Evolutionary conservation across 2,113 vertebrate genomes (phyloP).

Genomic region (Dicaeum eximium): DNA sequence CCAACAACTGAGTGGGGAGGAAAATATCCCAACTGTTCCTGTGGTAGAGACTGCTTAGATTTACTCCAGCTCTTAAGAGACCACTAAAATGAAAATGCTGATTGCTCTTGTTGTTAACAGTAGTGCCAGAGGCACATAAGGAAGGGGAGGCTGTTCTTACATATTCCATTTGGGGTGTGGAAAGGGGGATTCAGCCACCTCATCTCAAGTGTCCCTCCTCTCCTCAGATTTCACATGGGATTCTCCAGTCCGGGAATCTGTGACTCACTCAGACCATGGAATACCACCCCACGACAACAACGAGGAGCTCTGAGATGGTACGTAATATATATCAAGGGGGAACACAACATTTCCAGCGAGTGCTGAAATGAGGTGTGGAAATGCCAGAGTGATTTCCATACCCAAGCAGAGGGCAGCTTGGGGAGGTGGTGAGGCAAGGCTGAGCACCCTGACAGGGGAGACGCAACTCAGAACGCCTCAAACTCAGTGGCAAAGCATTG

Average conservation of each 20-base stretch:
- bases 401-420: neutral
- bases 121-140: neutral
- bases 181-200: neutral
- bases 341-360: neutral
- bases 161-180: neutral
- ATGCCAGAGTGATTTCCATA: neutral
- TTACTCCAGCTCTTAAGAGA: neutral
- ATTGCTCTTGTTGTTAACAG: neutral
- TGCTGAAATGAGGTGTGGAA: neutral
- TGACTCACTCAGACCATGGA: neutral
- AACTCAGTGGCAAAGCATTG: neutral
- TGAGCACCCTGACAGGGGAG: rapidly evolving
- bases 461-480: rapidly evolving
- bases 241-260: neutral
- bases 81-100: neutral
- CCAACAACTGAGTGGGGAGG: neutral
- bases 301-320: neutral
- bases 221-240: neutral
- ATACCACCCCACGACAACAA: neutral
- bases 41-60: neutral
- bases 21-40: rapidly evolving
- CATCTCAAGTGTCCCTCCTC: neutral
- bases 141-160: neutral
- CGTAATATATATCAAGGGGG: neutral
- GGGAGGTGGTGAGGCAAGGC: rapidly evolving